Evolutionary conservation across 2,888 invertebrate species (phyloP), one percentile per base, ranked within the genome.

Genomic region (Lochmaea crataegi): DNA sequence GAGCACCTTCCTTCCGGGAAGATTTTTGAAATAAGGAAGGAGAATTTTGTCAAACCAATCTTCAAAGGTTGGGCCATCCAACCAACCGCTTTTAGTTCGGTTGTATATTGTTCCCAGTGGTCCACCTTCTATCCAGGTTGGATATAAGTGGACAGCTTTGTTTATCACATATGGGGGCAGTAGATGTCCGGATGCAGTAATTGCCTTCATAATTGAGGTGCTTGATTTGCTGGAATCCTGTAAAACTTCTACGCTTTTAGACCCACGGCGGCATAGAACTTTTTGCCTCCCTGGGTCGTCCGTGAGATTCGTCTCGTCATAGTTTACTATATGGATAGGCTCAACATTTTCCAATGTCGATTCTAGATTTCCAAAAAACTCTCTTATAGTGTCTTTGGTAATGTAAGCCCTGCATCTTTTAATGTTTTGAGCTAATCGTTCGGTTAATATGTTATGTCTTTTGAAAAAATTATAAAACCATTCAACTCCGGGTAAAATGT

Each of bases 211-310:
- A 22, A 22, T 22, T 22, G 22, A 22, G 22, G 22, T 22, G 22
- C 2, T 22, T 22, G 22, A 22, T 22, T 22, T 22, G 22, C 22
- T 22, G 22, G 22, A 22, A 22, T 22, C 22, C 22, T 22, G 22
- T 22, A 22, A 2, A 22, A 22, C 22, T 22, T 22, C 22, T 22
- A 22, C 22, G 2, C 22, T 22, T 22, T 22, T 22, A 22, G 22
- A 22, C 22, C 22, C 22, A 22, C 22, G 22, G 22, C 22, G 22
- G 22, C n/a, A 56, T 42, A 72, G 2, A n/a, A 75, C 71, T 70
- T 73, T 73, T 66, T 32, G 22, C 67, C 60, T 70, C 16, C 70
- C 75, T n/a, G 67, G 73, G 60, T 75, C 68, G 56, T 75, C 73
- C 18, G 60, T 57, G n/a, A 73, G 56, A 65, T 72, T 75, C 16